phyloP scores from a whole-genome alignment of 2,888 invertebrate genomes.

The Lydus trimaculatus region DNA sequence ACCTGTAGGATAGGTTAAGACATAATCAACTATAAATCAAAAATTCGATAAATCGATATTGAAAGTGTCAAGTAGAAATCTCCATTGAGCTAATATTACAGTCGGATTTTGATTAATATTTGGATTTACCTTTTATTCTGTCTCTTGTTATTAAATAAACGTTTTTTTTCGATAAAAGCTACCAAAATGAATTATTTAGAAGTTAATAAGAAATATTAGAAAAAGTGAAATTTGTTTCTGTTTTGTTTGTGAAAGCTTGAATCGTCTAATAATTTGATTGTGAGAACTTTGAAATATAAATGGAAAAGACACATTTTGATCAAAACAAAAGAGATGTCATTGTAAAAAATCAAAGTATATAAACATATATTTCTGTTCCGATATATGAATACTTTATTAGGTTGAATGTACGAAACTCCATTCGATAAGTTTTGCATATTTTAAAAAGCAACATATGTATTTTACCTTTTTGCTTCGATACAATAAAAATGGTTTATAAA shows the following conservation, averaged over 20 bases:
- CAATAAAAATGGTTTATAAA: neutral
- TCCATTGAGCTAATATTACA: no score
- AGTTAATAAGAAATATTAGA: neutral
- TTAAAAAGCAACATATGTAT: neutral
- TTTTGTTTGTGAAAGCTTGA: neutral
- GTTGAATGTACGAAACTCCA: neutral
- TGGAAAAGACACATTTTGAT: neutral
- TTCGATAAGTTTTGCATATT: conserved; percentile 6
- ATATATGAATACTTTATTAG: neutral
- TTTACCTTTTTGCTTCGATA: neutral
- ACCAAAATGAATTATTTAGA: neutral
- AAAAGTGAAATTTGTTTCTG: neutral
- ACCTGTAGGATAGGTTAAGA: no score
- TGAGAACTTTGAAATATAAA: neutral
- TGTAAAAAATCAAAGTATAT: neutral
- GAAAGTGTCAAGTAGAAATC: no score
- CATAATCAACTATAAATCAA: no score
- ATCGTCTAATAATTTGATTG: neutral
- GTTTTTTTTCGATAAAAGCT: neutral
- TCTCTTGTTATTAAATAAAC: neutral
- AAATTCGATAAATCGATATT: no score
- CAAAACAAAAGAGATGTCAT: neutral
- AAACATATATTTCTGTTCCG: neutral
- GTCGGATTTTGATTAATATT: no score
- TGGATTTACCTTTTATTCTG: no score